Base-by-base conservation (phyloP, 2,113 vertebrate species). In the Colossoma macropomum region DNA sequence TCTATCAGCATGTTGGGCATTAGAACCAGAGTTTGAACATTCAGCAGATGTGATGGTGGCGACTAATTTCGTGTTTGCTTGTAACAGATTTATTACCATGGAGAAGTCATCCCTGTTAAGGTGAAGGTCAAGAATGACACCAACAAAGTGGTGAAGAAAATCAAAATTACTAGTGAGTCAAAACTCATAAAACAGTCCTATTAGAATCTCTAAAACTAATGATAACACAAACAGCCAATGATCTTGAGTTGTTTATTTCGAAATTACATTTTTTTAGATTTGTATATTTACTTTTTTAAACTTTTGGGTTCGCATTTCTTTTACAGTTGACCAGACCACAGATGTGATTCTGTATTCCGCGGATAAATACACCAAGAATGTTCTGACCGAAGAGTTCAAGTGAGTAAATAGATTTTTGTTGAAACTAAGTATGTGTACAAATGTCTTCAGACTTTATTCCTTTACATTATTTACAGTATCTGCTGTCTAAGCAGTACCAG, bases 271-370 rank as follows among this genome's bases (percentile, higher is more conserved):
- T 45, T 45, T 45, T 45, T 45, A 45, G 10, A 45, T 45, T 10
- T 45, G 4, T 45, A 45, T 45, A 45, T 45, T n/a, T n/a, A n/a
- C n/a, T n/a, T n/a, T n/a, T n/a, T n/a, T n/a, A n/a, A 41, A 41
- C 38, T 41, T 21, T 66, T 69, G 48, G 1, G n/a, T 72, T n/a
- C 85, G 28, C 17, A 34, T 79, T 56, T 65, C 15, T 87, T 19
- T 45, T 54, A 48, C 86, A 97, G 97, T 98, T 87, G 96, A 97
- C 3, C 97, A 99, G 92, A 90, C 93, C 83, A 97, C 96, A 75
- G 96, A 97, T 0, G 96, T 98, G 17, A 93, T 98, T 87, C 95
- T 98, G 78, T 98, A 97, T 82, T 97, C 95, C 0, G 94, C 97
- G 86, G 97, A 99, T 92, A 98, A 97, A 92, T 98, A 98, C 91